These are phyloP conservation scores for Dendroctonus ponderosae DNA, from an alignment of 1,140 invertebrate genomes.

Conservation along the genomic window DNA sequence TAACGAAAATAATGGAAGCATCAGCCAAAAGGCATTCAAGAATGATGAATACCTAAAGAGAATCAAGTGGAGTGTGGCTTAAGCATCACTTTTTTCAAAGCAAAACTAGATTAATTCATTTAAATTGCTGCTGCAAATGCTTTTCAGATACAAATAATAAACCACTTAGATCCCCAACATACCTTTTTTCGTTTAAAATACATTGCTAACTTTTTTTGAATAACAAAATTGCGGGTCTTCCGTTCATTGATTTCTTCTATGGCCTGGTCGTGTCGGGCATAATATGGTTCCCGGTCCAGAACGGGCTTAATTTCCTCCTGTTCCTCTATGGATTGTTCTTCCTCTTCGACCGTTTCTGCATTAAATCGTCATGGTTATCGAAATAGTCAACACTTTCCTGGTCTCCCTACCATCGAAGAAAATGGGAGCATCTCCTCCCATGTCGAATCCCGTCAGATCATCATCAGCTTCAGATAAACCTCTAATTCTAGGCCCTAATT, in stretches of 20 bases:
- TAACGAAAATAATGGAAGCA: neutral
- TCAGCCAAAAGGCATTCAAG: neutral
- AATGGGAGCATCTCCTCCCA: neutral
- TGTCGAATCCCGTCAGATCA: neutral
- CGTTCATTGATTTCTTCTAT: constrained; percentile 31
- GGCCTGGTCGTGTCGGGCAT: constrained; percentile 35
- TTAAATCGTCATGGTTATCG: neutral
- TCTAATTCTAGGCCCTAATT: constrained; percentile 13
- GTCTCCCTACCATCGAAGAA: neutral
- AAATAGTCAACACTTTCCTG: neutral
- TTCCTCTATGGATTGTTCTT: constrained; percentile 29
- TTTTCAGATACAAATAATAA: no score
- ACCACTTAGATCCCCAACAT: neutral
- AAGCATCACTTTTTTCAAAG: no score
- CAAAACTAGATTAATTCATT: no score
- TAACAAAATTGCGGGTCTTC: constrained; percentile 42
- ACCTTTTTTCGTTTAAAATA: constrained; percentile 44
- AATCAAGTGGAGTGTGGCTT: neutral
- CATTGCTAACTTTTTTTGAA: constrained; percentile 45
- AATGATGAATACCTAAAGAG: neutral
- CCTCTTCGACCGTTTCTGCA: constrained; percentile 16
- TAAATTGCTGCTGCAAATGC: no score
- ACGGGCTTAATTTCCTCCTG: constrained; percentile 13
- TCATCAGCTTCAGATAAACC: neutral
- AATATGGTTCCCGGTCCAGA: constrained; percentile 38